phyloP scores from a whole-genome alignment of 1,140 invertebrate species.

The Pseudomyrmex concolor region DNA sequence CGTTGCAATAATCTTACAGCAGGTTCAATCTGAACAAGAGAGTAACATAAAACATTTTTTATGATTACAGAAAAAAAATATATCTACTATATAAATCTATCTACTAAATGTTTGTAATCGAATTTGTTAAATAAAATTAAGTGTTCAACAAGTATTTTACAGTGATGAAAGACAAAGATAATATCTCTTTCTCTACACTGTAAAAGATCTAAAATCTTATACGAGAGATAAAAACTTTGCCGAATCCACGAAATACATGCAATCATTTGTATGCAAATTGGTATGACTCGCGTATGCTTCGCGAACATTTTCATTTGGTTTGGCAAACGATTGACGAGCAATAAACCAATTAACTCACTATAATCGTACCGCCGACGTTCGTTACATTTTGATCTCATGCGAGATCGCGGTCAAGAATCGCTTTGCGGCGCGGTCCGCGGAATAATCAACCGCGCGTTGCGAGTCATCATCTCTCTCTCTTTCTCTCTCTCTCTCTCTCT shows the following conservation, averaged over 20 bases:
- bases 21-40: background rate
- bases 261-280: constrained; percentile 7
- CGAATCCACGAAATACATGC: background rate
- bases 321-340: constrained; percentile 15
- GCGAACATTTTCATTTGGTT: constrained; percentile 46
- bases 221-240: background rate
- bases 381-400: constrained; percentile 47
- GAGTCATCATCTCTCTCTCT: constrained; percentile 32
- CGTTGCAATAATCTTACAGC: constrained; percentile 6
- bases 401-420: constrained; percentile 52
- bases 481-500: too few species aligned
- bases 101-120: background rate
- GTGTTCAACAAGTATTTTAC: too few species aligned
- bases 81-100: background rate
- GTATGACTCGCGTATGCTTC: background rate
- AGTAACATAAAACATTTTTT: too few species aligned
- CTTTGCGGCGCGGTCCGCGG: constrained; percentile 29
- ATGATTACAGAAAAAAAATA: background rate
- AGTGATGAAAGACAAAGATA: too few species aligned
- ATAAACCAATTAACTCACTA: constrained; percentile 55
- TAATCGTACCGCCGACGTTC: constrained; percentile 50
- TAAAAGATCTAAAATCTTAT: background rate
- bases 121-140: background rate
- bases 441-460: constrained; percentile 61
- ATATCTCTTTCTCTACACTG: background rate